Percentiles rank a stretch among this genome's conserved stretches.
These are phyloP conservation scores for Cardiocondyla obscurior DNA, from an alignment of 1,140 invertebrate species.

Conservation along the genomic window DNA sequence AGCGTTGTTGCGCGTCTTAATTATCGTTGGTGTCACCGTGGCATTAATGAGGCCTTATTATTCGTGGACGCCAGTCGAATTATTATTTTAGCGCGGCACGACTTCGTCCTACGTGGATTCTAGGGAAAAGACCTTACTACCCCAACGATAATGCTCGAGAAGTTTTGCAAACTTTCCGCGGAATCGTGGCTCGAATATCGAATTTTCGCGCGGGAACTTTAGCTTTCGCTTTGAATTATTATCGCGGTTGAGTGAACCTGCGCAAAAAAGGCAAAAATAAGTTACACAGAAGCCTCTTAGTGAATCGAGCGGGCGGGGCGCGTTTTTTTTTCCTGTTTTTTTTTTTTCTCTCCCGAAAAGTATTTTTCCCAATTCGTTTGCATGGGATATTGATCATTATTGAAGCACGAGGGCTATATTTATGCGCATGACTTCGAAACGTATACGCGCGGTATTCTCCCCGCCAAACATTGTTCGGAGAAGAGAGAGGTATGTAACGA, in stretches of 20 bases:
- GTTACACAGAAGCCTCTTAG: conserved; percentile 7
- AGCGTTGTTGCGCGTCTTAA: conserved; percentile 1
- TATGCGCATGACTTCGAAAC: conserved; percentile 27
- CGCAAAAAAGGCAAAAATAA: conserved; percentile 39
- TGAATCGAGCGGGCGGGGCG: not conserved
- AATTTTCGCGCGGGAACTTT: conserved; percentile 70
- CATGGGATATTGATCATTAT: conserved; percentile 28
- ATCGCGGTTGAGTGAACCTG: conserved; percentile 59
- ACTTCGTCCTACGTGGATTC: conserved; percentile 51
- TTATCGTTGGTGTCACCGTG: conserved; percentile 38
- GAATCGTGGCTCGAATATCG: conserved; percentile 74
- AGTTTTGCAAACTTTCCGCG: conserved; percentile 68
- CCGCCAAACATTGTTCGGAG: not conserved
- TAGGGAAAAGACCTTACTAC: conserved; percentile 51
- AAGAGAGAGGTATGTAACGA: conserved; percentile 7
- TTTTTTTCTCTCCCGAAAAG: no score
- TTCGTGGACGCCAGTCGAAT: conserved; percentile 62
- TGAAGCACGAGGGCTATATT: conserved; percentile 17
- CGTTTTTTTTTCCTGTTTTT: conserved; percentile 18
- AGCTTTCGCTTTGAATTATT: conserved; percentile 67
- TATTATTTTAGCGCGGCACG: conserved; percentile 68
- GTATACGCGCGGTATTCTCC: conserved; percentile 2
- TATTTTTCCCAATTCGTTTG: not conserved
- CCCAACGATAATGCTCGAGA: conserved; percentile 61
- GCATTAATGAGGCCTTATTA: conserved; percentile 73